These are phyloP conservation scores for Anaspis maculata DNA, from an alignment of 2,888 invertebrate species.

Conservation along the genomic window DNA sequence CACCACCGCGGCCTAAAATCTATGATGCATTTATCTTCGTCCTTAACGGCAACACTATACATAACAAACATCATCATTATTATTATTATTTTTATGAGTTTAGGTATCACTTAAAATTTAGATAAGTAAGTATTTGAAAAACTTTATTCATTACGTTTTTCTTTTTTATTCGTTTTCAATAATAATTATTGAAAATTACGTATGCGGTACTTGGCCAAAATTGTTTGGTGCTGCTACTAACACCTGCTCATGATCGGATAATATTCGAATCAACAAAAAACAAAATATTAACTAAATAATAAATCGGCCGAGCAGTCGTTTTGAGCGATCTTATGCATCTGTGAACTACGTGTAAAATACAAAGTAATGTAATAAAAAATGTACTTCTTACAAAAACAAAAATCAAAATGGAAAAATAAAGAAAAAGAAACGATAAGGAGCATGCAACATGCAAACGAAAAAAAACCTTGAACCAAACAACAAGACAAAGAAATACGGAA, in stretches of 20 bases:
- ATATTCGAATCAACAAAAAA: conserved; percentile 22
- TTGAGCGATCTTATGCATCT: conserved; percentile 45
- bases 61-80: no score
- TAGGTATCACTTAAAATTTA: no score
- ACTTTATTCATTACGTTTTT: no score
- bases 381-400: conserved; percentile 15
- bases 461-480: conserved; percentile 17
- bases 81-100: no score
- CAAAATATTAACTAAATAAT: conserved; percentile 9
- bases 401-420: conserved; percentile 24
- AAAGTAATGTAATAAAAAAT: conserved; percentile 14
- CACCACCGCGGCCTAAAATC: no score
- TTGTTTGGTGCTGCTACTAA: conserved; percentile 15
- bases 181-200: no score
- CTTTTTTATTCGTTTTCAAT: no score
- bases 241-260: conserved; percentile 12
- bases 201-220: conserved; percentile 15
- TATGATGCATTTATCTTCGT: conserved; percentile 24
- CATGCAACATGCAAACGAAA: conserved; percentile 37
- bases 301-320: conserved; percentile 39
- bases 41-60: no score
- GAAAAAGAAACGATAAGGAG: no score
- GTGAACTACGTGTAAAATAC: conserved; percentile 36
- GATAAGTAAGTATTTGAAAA: no score
- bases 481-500: conserved; percentile 18